These are phyloP conservation scores for Halichoerus grypus DNA, from an alignment of 2,113 vertebrate genomes.

Conservation along the genomic window DNA sequence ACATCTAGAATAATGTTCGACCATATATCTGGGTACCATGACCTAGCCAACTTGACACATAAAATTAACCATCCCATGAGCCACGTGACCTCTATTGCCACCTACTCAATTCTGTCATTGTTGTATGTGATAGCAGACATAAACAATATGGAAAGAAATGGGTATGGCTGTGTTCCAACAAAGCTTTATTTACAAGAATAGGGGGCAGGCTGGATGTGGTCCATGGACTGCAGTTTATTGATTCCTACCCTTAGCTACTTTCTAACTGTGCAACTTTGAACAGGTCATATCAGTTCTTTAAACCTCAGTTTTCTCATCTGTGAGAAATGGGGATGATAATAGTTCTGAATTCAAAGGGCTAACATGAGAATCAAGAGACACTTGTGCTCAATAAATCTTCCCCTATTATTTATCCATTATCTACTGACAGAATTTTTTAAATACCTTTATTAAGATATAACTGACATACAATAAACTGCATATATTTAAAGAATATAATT, in stretches of 20 bases:
- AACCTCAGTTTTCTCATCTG: background rate
- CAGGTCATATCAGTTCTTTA: background rate
- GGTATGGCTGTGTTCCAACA: background rate
- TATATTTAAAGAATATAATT: background rate
- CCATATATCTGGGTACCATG: background rate
- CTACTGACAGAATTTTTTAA: background rate
- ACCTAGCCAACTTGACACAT: background rate
- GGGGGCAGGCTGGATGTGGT: background rate
- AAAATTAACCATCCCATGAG: background rate
- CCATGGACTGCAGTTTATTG: background rate
- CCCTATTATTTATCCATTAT: background rate
- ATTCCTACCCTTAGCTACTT: background rate
- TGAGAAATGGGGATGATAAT: background rate
- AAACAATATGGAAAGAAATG: background rate
- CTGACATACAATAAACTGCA: background rate
- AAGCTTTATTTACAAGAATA: slow-evolving; percentile 41
- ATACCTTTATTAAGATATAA: background rate
- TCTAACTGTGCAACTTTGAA: background rate
- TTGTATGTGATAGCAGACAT: background rate
- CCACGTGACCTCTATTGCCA: background rate
- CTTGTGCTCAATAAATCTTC: background rate
- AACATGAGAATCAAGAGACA: background rate
- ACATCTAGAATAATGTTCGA: slow-evolving; percentile 39
- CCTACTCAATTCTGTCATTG: background rate
- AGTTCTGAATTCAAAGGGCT: background rate